Evolutionary conservation across 2,797 vertebrate species (phyloP), one percentile per base, ranked within the genome.

Genomic region (Muraenolepis orangiensis): DNA sequence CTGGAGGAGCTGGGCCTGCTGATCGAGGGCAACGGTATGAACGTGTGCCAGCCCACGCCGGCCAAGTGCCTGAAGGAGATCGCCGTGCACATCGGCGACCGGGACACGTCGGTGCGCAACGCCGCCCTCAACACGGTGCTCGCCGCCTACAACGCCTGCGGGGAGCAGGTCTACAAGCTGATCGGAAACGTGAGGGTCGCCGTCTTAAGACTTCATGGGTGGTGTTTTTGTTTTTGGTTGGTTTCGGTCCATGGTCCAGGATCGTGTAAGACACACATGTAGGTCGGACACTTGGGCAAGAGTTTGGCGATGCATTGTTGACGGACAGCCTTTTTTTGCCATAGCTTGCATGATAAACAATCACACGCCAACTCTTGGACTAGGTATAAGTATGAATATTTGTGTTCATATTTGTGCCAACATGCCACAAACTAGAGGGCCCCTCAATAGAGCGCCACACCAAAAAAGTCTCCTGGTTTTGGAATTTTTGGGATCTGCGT

Each of bases 111-210:
- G 0, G 98, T 99, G 67, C 96, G 98, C 73, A 99, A 99, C 0
- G 97, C 98, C 68, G 96, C 98, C 0, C 94, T 99, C 14, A 99
- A 99, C 90, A 99, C 98, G 0, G 96, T 99, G 5, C 95, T 99
- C 78, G 94, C 95, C 0, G 98, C 96, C 71, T 99, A 99, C 87
- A 99, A 99, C 0, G 95, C 96, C 40, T 95, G 97, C 0, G 98
- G 98, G 0, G 98, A 99, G 1, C 98, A 99, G 72, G 96, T 99
- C 87, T 99, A 98, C 94, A 99, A 99, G 88, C 94, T 99, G 6
- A 98, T 99, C 38, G 98, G 98, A 91, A 97, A 96, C 73, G 98
- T 99, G 87, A 96, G 96, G 88, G 1, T 3, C 26, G 11, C 2
- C n/a, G 1, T 20, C 36, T 2, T 42, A 6, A 1, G 18, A 51